Evolutionary conservation across 1,140 invertebrate genomes (phyloP).

Genomic region (Proales similis): DNA sequence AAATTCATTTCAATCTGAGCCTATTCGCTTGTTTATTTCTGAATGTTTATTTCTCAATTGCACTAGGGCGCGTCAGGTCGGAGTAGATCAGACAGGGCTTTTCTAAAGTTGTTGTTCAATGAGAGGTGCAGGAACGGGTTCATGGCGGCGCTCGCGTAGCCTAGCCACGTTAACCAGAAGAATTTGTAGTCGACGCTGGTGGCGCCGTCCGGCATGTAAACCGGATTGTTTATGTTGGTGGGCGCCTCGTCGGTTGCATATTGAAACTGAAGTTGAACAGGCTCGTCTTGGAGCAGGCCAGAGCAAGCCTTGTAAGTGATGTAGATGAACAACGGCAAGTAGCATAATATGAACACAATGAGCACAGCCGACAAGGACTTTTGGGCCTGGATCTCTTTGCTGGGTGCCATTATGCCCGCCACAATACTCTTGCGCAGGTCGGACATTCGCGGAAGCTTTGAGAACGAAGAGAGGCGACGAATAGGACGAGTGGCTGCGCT

Average conservation of each 20-base stretch:
- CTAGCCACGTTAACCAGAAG: conserved; percentile 14
- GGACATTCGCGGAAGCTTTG: neutral
- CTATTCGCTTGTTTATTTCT: too few species aligned
- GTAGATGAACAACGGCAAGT: conserved; percentile 35
- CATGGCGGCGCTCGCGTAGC: conserved; percentile 26
- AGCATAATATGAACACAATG: conserved; percentile 19
- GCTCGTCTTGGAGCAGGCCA: neutral
- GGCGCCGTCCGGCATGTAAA: too few species aligned
- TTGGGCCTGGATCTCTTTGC: conserved; percentile 32
- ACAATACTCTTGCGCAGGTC: neutral
- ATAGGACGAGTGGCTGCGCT: too few species aligned
- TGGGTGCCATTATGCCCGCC: too few species aligned
- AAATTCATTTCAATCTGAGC: too few species aligned
- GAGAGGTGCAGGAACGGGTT: conserved; percentile 27
- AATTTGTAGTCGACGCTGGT: neutral
- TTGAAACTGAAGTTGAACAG: neutral
- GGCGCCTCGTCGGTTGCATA: too few species aligned
- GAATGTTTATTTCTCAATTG: too few species aligned
- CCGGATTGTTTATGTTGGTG: neutral
- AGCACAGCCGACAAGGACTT: conserved; percentile 17
- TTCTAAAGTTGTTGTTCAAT: conserved; percentile 24
- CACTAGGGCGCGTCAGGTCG: too few species aligned
- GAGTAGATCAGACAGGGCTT: too few species aligned
- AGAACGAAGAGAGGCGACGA: too few species aligned
- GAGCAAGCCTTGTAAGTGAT: conserved; percentile 1